phyloP scores from a whole-genome alignment of 2,113 vertebrate species.

The Colius striatus region DNA sequence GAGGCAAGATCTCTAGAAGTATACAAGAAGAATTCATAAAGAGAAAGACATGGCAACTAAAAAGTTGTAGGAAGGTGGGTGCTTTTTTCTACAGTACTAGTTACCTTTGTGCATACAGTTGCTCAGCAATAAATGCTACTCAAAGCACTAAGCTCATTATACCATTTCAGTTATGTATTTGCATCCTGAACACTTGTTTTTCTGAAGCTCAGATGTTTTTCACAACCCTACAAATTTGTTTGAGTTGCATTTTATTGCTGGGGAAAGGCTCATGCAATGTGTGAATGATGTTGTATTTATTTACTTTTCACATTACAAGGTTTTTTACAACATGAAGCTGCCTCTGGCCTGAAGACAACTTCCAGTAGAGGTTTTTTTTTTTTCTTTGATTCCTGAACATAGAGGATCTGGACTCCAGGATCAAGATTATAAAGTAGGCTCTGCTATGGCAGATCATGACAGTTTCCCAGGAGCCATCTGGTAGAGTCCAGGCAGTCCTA shows the following conservation, averaged over 20 bases:
- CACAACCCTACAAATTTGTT: background rate
- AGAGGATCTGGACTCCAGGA: background rate
- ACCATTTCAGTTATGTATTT: background rate
- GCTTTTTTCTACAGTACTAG: background rate
- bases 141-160: background rate
- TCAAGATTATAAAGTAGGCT: background rate
- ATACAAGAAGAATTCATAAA: background rate
- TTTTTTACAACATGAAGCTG: background rate
- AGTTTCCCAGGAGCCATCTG: background rate
- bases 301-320: slow-evolving; percentile 17
- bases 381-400: background rate
- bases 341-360: background rate
- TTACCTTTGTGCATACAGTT: background rate
- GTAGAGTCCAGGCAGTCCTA: background rate
- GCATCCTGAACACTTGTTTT: background rate
- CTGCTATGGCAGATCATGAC: background rate
- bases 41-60: background rate
- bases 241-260: background rate
- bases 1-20: background rate
- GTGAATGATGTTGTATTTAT: slow-evolving; percentile 4
- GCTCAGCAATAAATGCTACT: background rate
- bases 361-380: background rate
- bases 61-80: background rate
- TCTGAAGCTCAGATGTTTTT: background rate
- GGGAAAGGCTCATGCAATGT: background rate